Percentiles rank a stretch among this genome's conserved stretches.
These are phyloP conservation scores for Trialeurodes vaporariorum DNA, from an alignment of 1,140 invertebrate genomes.

Conservation along the genomic window DNA sequence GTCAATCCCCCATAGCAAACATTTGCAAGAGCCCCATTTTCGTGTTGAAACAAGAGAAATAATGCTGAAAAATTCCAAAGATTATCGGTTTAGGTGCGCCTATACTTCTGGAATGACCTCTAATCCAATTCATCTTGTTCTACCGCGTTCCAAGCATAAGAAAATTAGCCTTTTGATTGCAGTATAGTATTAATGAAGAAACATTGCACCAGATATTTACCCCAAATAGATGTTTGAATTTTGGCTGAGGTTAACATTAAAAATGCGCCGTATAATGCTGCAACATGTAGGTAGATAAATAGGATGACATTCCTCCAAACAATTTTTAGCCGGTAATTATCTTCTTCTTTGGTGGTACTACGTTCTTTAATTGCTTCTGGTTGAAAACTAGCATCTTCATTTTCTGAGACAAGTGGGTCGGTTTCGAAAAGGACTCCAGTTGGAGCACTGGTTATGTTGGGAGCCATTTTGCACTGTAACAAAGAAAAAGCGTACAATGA, in stretches of 20 bases:
- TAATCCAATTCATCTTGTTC: no score
- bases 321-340: slow-evolving; percentile 40
- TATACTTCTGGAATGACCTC: no score
- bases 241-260: slow-evolving; percentile 66
- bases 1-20: no score
- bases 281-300: slow-evolving; percentile 74
- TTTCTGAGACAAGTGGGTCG: slow-evolving; percentile 31
- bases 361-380: slow-evolving; percentile 36
- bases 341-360: slow-evolving; percentile 10
- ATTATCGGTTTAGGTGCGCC: no score
- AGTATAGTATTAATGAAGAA: no score
- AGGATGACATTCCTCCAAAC: slow-evolving; percentile 90
- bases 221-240: slow-evolving; percentile 57
- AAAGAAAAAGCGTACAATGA: no score
- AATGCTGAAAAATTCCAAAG: no score
- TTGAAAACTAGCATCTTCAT: slow-evolving; percentile 23
- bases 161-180: no score
- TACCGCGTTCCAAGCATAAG: no score
- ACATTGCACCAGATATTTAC: slow-evolving; percentile 45
- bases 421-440: slow-evolving; percentile 51
- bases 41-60: no score
- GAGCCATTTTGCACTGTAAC: slow-evolving; percentile 38
- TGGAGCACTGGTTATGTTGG: slow-evolving; percentile 43
- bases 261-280: slow-evolving; percentile 73
- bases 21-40: no score